Percentiles rank a stretch among this genome's conserved stretches.
Evolutionary conservation across 2,113 vertebrate genomes (phyloP).

Genomic region (Paratilapia polleni): DNA sequence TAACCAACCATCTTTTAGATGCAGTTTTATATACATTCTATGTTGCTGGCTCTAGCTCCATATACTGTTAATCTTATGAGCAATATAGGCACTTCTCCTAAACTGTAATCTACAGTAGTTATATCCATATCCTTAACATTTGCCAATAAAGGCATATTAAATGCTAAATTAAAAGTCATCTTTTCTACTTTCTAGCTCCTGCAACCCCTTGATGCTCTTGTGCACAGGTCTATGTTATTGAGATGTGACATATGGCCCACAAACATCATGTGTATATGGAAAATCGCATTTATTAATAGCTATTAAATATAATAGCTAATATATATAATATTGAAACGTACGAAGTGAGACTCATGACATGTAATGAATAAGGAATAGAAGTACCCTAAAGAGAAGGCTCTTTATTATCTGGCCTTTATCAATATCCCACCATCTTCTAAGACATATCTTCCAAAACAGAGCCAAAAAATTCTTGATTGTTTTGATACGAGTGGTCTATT

Average conservation of each 20-base stretch:
- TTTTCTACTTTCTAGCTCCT: neutral
- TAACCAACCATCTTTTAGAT: neutral
- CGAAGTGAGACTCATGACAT: neutral
- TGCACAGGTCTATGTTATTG: neutral
- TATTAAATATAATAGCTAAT: no score
- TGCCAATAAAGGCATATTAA: neutral
- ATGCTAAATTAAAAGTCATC: neutral
- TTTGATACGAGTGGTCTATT: neutral
- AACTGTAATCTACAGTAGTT: neutral
- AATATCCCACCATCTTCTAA: neutral
- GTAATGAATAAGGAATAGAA: neutral
- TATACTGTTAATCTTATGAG: neutral
- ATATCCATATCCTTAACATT: neutral
- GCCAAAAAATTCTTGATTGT: neutral
- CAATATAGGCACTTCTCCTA: neutral
- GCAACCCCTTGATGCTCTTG: accelerated
- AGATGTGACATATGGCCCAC: neutral
- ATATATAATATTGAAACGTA: no score
- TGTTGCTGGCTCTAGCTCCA: neutral
- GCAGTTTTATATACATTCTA: neutral
- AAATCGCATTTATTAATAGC: neutral
- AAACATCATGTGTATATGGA: neutral
- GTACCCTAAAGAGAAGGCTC: neutral
- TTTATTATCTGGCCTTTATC: neutral
- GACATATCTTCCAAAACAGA: neutral